Evolutionary conservation across 2,797 vertebrate species (phyloP), one percentile per base, ranked within the genome.

Genomic region (Poeciliopsis gracilis): DNA sequence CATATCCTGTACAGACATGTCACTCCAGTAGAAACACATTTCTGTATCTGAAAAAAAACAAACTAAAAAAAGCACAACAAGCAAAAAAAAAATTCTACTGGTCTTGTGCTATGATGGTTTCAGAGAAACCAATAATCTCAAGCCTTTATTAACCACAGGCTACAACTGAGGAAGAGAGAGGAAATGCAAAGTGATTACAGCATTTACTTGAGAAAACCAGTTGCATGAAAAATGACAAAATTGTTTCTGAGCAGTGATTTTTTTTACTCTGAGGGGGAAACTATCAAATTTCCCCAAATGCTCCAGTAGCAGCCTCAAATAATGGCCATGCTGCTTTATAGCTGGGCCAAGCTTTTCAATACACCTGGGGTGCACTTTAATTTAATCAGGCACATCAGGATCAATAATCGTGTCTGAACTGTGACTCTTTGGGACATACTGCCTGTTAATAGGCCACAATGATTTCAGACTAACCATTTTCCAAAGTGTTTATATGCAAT

Each of bases 321-420:
- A 85, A 90, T 86, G 86, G 75, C 81, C 82, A 74, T 47, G 63
- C 69, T 86, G 80, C 81, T 90, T 92, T 91, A 87, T 87, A 81
- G 91, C 82, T 70, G 82, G 81, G 75, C 83, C 75, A 70, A 82
- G 87, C 82, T 88, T 90, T 92, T 82, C 88, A 90, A 88, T 91
- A 91, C 85, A 94, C 91, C 92, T 90, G 83, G 88, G 91, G 86
- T 90, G 84, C 88, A 83, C 87, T 91, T 90, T 91, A 86, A 95
- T 93, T 94, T 87, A 92, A 95, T 93, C 88, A 73, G 78, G 83
- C 87, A 91, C 86, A 89, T 92, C 82, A 79, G 69, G 87, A 92
- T 93, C 93, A 88, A 94, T 95, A 93, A 81, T 89, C 83, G 87
- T 81, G 83, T 89, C 89, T 87, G 84, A 93, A 88, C 84, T 89